Conservation (phyloP, 2,888 invertebrate species). For the Bimastos eiseni region DNA sequence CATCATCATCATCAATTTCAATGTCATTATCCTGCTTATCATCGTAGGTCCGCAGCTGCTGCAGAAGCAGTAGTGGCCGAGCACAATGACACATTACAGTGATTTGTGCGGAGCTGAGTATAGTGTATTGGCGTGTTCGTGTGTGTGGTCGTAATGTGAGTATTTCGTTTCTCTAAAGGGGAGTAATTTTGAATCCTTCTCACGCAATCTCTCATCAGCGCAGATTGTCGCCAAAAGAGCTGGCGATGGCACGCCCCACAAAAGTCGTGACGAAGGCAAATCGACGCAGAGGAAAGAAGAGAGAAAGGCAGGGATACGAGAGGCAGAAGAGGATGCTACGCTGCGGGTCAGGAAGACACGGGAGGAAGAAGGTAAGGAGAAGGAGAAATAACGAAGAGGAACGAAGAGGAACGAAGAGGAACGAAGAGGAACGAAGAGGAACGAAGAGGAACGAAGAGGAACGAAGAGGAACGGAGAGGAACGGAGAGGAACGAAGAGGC, state of each 20-base stretch:
- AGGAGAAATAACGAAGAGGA: not conserved
- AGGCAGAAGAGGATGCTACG: not conserved
- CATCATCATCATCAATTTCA: no score
- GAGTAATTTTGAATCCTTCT: not conserved
- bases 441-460: not conserved
- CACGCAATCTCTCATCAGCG: constrained; percentile 13
- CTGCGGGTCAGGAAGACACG: not conserved
- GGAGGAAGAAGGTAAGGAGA: not conserved
- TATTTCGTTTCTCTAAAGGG: not conserved
- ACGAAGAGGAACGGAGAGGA: not conserved
- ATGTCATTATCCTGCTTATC: constrained; percentile 14
- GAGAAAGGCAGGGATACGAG: not conserved
- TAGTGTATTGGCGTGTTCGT: not conserved
- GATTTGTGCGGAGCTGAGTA: not conserved
- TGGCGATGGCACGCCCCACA: constrained; percentile 2
- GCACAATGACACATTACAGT: not conserved
- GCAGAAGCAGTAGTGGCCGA: not conserved
- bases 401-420: not conserved
- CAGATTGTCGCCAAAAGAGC: not conserved
- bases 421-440: not conserved
- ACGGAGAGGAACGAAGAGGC: not conserved
- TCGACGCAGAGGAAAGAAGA: not conserved
- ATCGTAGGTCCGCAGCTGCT: not conserved
- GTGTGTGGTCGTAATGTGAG: not conserved
- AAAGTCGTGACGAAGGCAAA: not conserved